A percentile compares a stretch with the other conserved stretches of the same genome.
These are phyloP conservation scores for Empidonax traillii DNA, from an alignment of 2,113 vertebrate species.

Conservation along the genomic window DNA sequence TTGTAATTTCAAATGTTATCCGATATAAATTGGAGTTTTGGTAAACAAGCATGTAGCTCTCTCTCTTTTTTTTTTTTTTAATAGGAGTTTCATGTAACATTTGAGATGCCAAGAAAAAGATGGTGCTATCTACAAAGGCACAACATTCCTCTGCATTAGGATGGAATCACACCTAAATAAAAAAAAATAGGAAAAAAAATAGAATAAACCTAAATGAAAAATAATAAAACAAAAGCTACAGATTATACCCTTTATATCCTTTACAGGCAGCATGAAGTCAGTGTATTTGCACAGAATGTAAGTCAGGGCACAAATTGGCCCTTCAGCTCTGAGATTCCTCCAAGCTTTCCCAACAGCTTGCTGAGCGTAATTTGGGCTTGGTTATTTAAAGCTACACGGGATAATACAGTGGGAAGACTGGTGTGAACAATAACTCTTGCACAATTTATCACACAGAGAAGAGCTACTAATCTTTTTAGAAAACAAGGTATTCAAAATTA, in stretches of 20 bases:
- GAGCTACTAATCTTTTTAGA: slow-evolving; percentile 81
- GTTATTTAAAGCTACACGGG: slow-evolving; percentile 75
- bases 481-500: slow-evolving; percentile 80
- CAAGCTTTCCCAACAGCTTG: slow-evolving; percentile 66
- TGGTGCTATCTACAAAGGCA: background rate
- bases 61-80: background rate
- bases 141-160: background rate
- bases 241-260: background rate
- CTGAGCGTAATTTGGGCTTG: slow-evolving; percentile 65
- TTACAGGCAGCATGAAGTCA: background rate
- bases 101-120: background rate
- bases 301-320: slow-evolving; percentile 55
- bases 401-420: slow-evolving; percentile 72
- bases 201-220: slow-evolving; percentile 15
- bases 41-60: background rate
- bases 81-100: background rate
- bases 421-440: slow-evolving; percentile 74
- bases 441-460: slow-evolving; percentile 78
- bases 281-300: background rate
- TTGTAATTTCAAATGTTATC: background rate
- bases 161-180: background rate
- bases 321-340: slow-evolving; percentile 56
- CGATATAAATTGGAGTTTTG: background rate
- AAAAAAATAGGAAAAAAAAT: background rate
- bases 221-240: background rate